Base-by-base conservation (phyloP, 1,140 invertebrate genomes). In the Orchestia grillus region DNA sequence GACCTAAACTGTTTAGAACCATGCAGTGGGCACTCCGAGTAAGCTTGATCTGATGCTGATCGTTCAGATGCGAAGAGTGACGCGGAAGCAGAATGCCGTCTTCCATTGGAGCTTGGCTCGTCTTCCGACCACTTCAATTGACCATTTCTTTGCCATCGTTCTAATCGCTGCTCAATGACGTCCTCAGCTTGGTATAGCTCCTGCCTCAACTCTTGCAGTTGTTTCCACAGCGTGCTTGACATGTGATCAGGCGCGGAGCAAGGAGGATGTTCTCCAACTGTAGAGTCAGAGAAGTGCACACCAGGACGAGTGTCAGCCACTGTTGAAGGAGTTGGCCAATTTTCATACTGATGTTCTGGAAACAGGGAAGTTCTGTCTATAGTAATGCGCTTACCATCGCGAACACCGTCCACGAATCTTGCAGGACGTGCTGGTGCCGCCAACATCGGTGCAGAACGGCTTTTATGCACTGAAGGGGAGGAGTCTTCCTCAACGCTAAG, bases 161-260 rank as follows among this genome's bases (percentile, higher is more conserved):
- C 92, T 0, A 94, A 44, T 8, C 92, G 92, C 44, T 94, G 92
- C 36, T 94, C 92, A 45, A 94, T 94, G 19, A 94, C 92, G 44
- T 94, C 92, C 44, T 94, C 92, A 47, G 92, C 92, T 47, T 94
- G 92, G 92, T 94, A 94, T 0, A 94, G 92, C 19, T 94, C 92
- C 40, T 94, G 92, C 44, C 92, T 42, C 92, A 94, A n/a, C 19
- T 94, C 92, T 15, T 47, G 92, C 44, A 94, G 92, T n/a, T 94
- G 92, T 44, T 94, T 44, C 92, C 92, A 94, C 3, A 94, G 44
- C 36, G 41, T 47, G 36, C 19, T 44, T 23, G 92, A 94, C 44
- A 94, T 45, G 6, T 42, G 88, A 1, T 94, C 92, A 15, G 88
- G 43, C 8, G 44, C 92, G 28, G 92, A 45, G 4, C 6, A 40